phyloP scores from a whole-genome alignment of 2,113 vertebrate genomes.

The Hippocampus zosterae region DNA sequence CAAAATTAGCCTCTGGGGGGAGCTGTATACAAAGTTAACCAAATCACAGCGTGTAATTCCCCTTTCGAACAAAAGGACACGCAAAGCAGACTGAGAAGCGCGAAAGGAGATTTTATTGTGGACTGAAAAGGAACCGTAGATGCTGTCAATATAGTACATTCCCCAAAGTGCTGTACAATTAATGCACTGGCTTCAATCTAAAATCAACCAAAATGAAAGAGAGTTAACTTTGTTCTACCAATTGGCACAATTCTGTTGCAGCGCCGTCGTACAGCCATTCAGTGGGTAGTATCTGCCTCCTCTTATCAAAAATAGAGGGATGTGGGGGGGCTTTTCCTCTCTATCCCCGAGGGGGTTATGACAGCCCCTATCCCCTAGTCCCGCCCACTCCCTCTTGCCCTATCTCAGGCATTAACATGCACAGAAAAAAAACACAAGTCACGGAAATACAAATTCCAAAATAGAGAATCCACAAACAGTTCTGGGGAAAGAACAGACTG shows the following conservation, averaged over 20 bases:
- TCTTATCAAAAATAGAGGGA: conserved; percentile 39
- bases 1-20: conserved; percentile 29
- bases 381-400: conserved; percentile 70
- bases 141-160: neutral
- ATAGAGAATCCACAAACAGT: conserved; percentile 52
- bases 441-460: conserved; percentile 70
- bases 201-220: neutral
- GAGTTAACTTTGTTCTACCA: neutral
- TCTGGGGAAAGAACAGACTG: conserved; percentile 31
- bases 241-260: conserved; percentile 20
- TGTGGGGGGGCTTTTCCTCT: conserved; percentile 53
- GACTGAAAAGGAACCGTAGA: conserved; percentile 43
- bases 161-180: neutral
- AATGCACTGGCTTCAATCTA: neutral
- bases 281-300: conserved; percentile 48
- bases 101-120: conserved; percentile 56
- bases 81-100: conserved; percentile 53
- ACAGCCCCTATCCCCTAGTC: conserved; percentile 69
- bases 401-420: conserved; percentile 71
- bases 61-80: conserved; percentile 56
- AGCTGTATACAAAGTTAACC: conserved; percentile 31
- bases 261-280: conserved; percentile 29
- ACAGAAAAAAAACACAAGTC: conserved; percentile 66
- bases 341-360: conserved; percentile 71
- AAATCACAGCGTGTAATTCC: neutral